Percentiles rank a stretch among this genome's conserved stretches.
Evolutionary conservation across 23 tunicate genomes (phyloP).

Genomic region (Halocynthia aurantium): DNA sequence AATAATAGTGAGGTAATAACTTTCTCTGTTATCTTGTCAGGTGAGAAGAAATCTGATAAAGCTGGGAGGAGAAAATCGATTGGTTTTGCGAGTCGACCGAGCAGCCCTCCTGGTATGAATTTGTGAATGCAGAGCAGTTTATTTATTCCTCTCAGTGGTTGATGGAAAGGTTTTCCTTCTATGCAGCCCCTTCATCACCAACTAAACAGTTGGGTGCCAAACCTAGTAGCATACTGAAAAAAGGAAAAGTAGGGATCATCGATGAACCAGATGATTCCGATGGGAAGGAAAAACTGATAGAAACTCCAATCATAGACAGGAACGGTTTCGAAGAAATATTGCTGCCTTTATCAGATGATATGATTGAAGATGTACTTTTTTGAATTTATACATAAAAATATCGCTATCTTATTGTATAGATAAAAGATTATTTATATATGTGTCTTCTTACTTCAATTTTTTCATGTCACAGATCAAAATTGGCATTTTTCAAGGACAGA

Average conservation of each 20-base stretch:
- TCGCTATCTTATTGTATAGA: neutral
- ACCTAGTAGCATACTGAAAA: constrained; percentile 74
- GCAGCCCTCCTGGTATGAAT: constrained; percentile 56
- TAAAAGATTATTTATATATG: neutral
- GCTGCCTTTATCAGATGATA: constrained; percentile 13
- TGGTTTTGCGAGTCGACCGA: constrained; percentile 75
- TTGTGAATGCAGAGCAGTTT: neutral
- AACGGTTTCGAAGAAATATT: constrained; percentile 10
- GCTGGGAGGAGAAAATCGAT: constrained; percentile 72
- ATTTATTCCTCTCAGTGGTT: neutral
- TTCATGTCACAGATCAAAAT: constrained; percentile 37
- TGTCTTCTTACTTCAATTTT: neutral
- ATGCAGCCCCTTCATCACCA: constrained; percentile 29
- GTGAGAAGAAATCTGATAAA: neutral
- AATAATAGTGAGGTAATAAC: too few species aligned
- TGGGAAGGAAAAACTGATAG: constrained; percentile 15
- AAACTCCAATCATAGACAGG: constrained; percentile 1
- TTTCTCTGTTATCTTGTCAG: too few species aligned
- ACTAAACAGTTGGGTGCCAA: constrained; percentile 37
- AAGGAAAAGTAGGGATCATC: constrained; percentile 24
- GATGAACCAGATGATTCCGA: constrained; percentile 48
- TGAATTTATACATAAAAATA: neutral
- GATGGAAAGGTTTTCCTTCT: neutral
- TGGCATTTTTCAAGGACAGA: constrained; percentile 52
- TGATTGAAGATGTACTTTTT: neutral